A percentile compares a stretch with the other conserved stretches of the same genome.
Evolutionary conservation across 2,797 vertebrate species (phyloP).

Genomic region (Heterohyrax brucei): DNA sequence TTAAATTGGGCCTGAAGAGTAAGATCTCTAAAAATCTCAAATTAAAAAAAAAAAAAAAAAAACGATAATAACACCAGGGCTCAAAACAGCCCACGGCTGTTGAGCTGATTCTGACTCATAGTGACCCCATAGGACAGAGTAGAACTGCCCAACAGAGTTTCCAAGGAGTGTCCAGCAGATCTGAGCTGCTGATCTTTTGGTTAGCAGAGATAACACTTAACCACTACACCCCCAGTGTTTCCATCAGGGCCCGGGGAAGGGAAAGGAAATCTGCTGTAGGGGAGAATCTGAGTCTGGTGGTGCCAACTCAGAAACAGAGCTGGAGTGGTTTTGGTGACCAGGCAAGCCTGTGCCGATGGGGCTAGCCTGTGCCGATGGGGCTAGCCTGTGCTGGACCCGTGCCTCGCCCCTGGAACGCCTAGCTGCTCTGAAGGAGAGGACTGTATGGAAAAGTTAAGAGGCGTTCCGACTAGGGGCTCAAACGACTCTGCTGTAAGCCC

Average conservation of each 20-base stretch:
- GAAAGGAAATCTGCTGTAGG: background rate
- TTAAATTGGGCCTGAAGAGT: background rate
- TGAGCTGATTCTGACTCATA: too few relatives aligned
- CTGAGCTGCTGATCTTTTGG: too few relatives aligned
- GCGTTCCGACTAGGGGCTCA: background rate
- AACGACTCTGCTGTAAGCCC: background rate
- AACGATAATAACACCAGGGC: background rate
- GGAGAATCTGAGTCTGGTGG: background rate
- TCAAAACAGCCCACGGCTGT: too few relatives aligned
- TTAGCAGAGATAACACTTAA: too few relatives aligned
- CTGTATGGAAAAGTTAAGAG: background rate
- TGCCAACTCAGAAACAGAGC: background rate
- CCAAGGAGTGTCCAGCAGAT: too few relatives aligned
- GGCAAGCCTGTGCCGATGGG: background rate
- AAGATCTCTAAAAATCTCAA: background rate
- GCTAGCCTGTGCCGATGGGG: background rate
- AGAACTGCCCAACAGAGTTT: too few relatives aligned
- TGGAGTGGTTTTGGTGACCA: background rate
- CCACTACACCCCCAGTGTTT: too few relatives aligned
- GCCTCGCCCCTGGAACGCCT: too few relatives aligned
- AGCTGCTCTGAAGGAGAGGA: background rate
- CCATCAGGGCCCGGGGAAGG: background rate
- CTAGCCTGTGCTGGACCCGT: fast-evolving
- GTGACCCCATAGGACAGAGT: too few relatives aligned
- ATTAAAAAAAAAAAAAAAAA: background rate